Percentiles rank a stretch among this genome's conserved stretches.
These are phyloP conservation scores for Romanomermis culicivorax DNA, from an alignment of 2,888 invertebrate species.

Conservation along the genomic window DNA sequence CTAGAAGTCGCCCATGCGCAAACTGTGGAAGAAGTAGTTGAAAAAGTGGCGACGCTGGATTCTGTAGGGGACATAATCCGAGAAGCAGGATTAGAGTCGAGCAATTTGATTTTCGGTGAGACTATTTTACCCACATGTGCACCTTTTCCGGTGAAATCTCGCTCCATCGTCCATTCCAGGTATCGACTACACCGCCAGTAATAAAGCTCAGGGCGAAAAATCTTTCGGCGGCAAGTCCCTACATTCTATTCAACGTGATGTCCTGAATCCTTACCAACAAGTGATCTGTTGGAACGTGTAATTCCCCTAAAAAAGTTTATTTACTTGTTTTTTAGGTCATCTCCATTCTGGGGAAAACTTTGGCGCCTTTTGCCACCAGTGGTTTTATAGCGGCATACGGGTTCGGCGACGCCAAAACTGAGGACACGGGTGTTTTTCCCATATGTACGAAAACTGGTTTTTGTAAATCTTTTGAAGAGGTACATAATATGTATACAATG, in stretches of 20 bases:
- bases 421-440: slow-evolving; percentile 28
- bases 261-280: slow-evolving; percentile 33
- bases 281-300: slow-evolving; percentile 17
- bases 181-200: slow-evolving; percentile 37
- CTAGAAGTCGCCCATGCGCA: no score
- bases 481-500: no score
- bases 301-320: no score
- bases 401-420: slow-evolving; percentile 34
- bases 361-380: slow-evolving; percentile 34
- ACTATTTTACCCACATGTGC: no score
- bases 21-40: no score
- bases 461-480: slow-evolving; percentile 18
- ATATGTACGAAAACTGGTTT: slow-evolving; percentile 23
- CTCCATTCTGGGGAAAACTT: slow-evolving; percentile 18
- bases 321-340: no score
- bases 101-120: slow-evolving; percentile 35
- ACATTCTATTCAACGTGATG: slow-evolving; percentile 23
- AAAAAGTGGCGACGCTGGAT: slow-evolving; percentile 27
- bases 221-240: slow-evolving; percentile 33
- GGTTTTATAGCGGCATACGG: slow-evolving; percentile 35
- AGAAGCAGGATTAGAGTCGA: slow-evolving; percentile 32
- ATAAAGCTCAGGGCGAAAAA: slow-evolving; percentile 37
- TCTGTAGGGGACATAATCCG: slow-evolving; percentile 31
- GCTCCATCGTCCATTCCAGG: slow-evolving; percentile 13
- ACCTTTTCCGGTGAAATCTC: no score